A percentile compares a stretch with the other conserved stretches of the same genome.
Conservation (phyloP, 35 echinoderm and acorn worm species). For the Stichopus chloronotus region DNA sequence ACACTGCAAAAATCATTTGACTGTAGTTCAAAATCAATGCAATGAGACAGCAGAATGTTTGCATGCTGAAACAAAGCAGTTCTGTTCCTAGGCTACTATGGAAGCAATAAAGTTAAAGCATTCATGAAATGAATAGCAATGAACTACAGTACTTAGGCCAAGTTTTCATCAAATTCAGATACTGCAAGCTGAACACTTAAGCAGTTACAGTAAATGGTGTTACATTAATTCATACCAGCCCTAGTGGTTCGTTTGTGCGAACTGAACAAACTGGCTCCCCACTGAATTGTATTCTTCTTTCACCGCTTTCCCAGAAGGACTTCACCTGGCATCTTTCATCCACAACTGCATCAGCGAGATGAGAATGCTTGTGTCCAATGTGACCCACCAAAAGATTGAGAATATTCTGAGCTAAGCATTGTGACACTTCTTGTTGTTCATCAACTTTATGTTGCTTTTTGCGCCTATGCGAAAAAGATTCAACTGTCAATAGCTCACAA, state of each 20-base stretch:
- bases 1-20: too few species aligned
- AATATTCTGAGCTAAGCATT: conserved; percentile 8
- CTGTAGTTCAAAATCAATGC: too few species aligned
- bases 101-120: too few species aligned
- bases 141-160: background rate
- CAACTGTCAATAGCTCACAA: background rate
- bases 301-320: conserved; percentile 44
- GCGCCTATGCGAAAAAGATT: conserved; percentile 6
- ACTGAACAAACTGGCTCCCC: conserved; percentile 30
- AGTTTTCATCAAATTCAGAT: background rate
- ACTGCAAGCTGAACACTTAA: background rate
- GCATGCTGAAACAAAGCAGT: too few species aligned
- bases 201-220: background rate
- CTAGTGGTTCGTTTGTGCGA: conserved; percentile 24
- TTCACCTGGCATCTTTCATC: conserved; percentile 5
- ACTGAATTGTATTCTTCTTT: conserved; percentile 6
- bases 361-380: background rate
- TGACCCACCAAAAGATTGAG: background rate
- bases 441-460: background rate
- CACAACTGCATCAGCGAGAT: conserved; percentile 28
- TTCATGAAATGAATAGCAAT: background rate
- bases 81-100: too few species aligned
- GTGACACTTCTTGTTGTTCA: background rate
- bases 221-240: conserved; percentile 6
- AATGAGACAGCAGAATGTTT: too few species aligned